Evolutionary conservation across 1,140 invertebrate genomes (phyloP).

Genomic region (Neoseiulus cucumeris): DNA sequence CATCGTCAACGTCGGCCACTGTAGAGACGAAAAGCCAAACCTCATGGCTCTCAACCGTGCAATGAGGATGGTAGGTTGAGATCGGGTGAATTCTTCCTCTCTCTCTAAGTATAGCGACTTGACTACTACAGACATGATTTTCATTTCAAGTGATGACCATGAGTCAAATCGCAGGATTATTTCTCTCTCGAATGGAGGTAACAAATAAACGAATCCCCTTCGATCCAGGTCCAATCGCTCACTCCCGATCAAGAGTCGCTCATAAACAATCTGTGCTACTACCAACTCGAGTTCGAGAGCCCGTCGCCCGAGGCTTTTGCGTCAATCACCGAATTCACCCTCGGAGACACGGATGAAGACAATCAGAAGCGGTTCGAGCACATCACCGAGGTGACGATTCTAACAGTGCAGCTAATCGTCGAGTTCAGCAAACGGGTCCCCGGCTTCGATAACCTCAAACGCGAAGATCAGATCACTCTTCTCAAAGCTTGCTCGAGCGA

Average conservation of each 20-base stretch:
- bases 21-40: background rate
- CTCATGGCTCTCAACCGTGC: background rate
- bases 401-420: conserved; percentile 89
- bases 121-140: no score
- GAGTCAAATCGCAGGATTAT: no score
- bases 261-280: conserved; percentile 81
- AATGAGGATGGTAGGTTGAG: background rate
- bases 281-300: conserved; percentile 90
- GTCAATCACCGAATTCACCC: conserved; percentile 41
- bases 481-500: conserved; percentile 93
- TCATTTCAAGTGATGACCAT: no score
- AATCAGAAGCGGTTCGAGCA: conserved; percentile 68
- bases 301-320: conserved; percentile 84
- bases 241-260: conserved; percentile 73
- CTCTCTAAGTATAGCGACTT: no score
- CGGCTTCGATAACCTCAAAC: conserved; percentile 71
- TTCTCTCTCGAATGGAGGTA: no score
- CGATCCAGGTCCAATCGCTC: conserved; percentile 26
- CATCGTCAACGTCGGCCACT: no score
- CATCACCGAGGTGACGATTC: conserved; percentile 91
- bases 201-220: no score
- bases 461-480: conserved; percentile 89
- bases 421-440: conserved; percentile 92
- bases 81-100: no score
- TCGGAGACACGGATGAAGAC: conserved; percentile 36